Conservation (phyloP, 1,140 invertebrate species). For the Conus betulinus region DNA sequence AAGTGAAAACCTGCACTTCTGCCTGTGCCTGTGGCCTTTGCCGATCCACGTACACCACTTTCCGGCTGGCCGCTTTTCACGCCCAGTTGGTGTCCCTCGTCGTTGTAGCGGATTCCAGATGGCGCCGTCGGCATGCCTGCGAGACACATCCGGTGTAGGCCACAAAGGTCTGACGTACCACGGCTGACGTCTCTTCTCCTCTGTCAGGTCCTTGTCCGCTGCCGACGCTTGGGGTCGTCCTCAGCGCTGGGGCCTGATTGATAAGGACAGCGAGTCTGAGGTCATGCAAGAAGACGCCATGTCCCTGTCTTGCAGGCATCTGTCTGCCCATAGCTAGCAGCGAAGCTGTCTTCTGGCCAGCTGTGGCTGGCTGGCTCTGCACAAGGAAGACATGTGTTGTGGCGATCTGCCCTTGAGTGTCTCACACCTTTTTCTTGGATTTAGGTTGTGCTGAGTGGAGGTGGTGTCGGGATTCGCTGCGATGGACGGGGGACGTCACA, state of each 20-base stretch:
- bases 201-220: slow-evolving; percentile 53
- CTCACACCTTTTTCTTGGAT: no score
- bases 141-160: slow-evolving; percentile 72
- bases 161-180: slow-evolving; percentile 66
- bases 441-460: no score
- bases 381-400: not conserved
- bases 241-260: slow-evolving; percentile 16
- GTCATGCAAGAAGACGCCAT: slow-evolving; percentile 25
- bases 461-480: not conserved
- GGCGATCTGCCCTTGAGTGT: not conserved
- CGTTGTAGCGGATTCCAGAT: slow-evolving; percentile 73
- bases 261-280: slow-evolving; percentile 36
- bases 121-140: slow-evolving; percentile 69
- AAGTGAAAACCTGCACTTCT: not conserved
- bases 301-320: slow-evolving; percentile 49
- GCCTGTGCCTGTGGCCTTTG: slow-evolving; percentile 64
- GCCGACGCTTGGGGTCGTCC: slow-evolving; percentile 31
- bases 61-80: slow-evolving; percentile 63
- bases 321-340: slow-evolving; percentile 67
- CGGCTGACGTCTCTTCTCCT: slow-evolving; percentile 42
- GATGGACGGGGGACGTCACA: not conserved
- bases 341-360: slow-evolving; percentile 41
- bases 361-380: not conserved
- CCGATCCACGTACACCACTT: slow-evolving; percentile 66
- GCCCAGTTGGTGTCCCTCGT: slow-evolving; percentile 71